Conservation (phyloP, 2,888 invertebrate genomes). For the Pyrrhia umbra region DNA sequence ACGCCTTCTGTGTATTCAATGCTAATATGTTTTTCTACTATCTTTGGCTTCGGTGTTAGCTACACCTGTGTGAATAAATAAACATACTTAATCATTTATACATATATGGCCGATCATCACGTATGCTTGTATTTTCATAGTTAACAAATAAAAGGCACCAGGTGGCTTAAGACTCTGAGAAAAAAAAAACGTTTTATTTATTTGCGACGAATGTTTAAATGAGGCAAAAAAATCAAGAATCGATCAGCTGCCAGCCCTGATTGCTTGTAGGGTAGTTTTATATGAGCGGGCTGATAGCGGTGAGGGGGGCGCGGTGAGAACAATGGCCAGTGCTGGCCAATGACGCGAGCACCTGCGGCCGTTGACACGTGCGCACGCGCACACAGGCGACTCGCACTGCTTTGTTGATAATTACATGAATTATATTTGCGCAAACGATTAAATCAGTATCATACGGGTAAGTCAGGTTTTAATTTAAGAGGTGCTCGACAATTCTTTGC, state of each 20-base stretch:
- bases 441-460: conserved; percentile 19
- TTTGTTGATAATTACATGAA: conserved; percentile 61
- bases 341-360: conserved; percentile 84
- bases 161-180: conserved; percentile 18
- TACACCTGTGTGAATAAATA: conserved; percentile 58
- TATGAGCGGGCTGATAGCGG: conserved; percentile 41
- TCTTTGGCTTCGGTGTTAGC: conserved; percentile 20
- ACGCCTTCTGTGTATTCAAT: conserved; percentile 49
- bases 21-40: conserved; percentile 43
- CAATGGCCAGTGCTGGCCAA: conserved; percentile 83
- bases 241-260: conserved; percentile 55
- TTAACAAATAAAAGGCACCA: conserved; percentile 44
- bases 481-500: not conserved
- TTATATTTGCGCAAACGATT: conserved; percentile 43
- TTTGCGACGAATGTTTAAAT: conserved; percentile 27
- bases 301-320: conserved; percentile 66
- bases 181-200: conserved; percentile 32
- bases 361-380: conserved; percentile 86
- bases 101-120: conserved; percentile 33
- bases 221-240: conserved; percentile 45
- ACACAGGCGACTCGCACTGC: conserved; percentile 57
- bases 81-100: conserved; percentile 41
- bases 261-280: conserved; percentile 64
- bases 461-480: conserved; percentile 6
- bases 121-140: conserved; percentile 20